Evolutionary conservation across 2,797 vertebrate species (phyloP).

Genomic region (Orestias chungarensis): DNA sequence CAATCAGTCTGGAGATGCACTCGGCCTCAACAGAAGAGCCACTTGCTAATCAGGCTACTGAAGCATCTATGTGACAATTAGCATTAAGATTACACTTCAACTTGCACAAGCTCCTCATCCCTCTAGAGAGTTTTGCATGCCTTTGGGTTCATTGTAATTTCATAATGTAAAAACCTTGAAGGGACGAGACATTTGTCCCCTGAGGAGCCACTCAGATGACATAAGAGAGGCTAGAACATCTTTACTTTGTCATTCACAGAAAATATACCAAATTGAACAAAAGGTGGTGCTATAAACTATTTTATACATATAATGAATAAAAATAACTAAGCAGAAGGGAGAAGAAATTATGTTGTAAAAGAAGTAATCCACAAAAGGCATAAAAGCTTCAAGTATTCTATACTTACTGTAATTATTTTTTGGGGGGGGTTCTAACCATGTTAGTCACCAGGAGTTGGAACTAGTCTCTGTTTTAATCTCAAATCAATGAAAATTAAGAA

Average conservation of each 20-base stretch:
- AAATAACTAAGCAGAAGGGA: too few relatives aligned
- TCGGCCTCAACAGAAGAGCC: slow-evolving; percentile 52
- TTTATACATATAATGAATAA: not conserved
- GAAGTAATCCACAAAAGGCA: not conserved
- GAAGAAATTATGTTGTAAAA: not conserved
- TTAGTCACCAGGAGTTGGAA: not conserved
- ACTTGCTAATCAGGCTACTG: slow-evolving; percentile 58
- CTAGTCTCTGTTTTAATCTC: too few relatives aligned
- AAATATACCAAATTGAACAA: not conserved
- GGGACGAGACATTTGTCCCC: slow-evolving; percentile 23
- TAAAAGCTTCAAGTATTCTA: not conserved
- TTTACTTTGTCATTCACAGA: not conserved
- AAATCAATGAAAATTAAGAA: too few relatives aligned
- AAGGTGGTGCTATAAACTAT: not conserved
- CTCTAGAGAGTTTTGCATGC: slow-evolving; percentile 11
- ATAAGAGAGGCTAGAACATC: not conserved
- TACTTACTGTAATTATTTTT: not conserved
- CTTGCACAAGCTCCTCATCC: slow-evolving; percentile 21
- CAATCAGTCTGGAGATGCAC: slow-evolving; percentile 59
- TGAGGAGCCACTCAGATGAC: slow-evolving; percentile 10
- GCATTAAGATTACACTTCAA: slow-evolving; percentile 45
- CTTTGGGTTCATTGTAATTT: slow-evolving; percentile 34
- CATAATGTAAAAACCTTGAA: slow-evolving; percentile 43
- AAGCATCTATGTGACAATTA: slow-evolving; percentile 52
- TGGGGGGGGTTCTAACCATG: too few relatives aligned